Evolutionary conservation across 2,888 invertebrate genomes (phyloP).

Genomic region (Hypena proboscidalis): DNA sequence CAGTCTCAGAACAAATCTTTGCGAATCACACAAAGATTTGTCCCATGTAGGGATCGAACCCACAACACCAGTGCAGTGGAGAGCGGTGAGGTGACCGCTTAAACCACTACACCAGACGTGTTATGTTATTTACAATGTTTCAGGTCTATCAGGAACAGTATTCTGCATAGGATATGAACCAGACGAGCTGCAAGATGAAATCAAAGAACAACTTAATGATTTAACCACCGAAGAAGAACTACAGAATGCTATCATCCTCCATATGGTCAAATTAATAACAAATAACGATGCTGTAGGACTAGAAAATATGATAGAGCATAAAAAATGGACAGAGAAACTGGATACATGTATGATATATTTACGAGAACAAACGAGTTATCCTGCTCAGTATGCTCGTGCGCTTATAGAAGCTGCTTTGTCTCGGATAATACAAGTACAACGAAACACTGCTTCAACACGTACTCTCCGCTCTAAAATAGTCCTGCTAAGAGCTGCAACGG

Average conservation of each 20-base stretch:
- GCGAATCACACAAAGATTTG: no score
- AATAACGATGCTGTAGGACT: conserved; percentile 27
- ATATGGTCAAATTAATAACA: conserved; percentile 50
- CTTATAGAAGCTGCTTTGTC: conserved; percentile 49
- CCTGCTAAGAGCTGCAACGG: conserved; percentile 31
- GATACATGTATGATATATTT: conserved; percentile 41
- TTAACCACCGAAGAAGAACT: conserved; percentile 38
- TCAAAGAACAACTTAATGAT: conserved; percentile 37
- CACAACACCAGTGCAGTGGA: no score
- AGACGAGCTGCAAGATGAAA: conserved; percentile 39
- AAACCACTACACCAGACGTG: no score
- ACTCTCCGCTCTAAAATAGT: conserved; percentile 47
- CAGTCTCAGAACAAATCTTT: no score
- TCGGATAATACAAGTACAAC: conserved; percentile 40
- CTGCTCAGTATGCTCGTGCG: conserved; percentile 52
- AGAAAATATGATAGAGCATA: conserved; percentile 24
- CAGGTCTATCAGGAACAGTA: conserved; percentile 60
- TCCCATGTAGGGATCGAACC: no score
- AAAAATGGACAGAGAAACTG: conserved; percentile 52
- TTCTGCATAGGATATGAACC: conserved; percentile 62
- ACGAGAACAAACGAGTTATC: conserved; percentile 44
- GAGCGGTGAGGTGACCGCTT: no score
- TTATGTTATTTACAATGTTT: no score
- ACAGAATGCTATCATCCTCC: conserved; percentile 45
- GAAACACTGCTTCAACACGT: conserved; percentile 20